A percentile compares a stretch with the other conserved stretches of the same genome.
phyloP scores from a whole-genome alignment of 2,888 invertebrate genomes.

The Hipparchia semele region DNA sequence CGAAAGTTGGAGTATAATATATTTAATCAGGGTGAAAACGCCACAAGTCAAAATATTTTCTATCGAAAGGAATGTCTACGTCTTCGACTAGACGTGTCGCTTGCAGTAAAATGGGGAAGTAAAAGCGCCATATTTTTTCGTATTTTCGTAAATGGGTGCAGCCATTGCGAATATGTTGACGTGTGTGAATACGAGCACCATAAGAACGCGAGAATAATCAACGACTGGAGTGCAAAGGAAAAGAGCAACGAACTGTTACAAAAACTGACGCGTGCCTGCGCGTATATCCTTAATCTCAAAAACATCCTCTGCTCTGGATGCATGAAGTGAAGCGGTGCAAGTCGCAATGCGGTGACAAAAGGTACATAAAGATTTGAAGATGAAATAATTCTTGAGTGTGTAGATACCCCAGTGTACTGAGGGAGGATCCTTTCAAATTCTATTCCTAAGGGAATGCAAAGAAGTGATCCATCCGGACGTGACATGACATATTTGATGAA shows the following conservation, averaged over 20 bases:
- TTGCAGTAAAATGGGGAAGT: neutral
- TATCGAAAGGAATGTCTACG: neutral
- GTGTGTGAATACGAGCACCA: slow-evolving; percentile 22
- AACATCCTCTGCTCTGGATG: slow-evolving; percentile 23
- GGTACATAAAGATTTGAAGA: neutral
- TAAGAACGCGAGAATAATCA: slow-evolving; percentile 30
- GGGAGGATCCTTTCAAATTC: too few relatives aligned
- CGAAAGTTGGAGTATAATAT: too few relatives aligned
- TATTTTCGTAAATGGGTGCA: slow-evolving; percentile 9
- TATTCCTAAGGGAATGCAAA: too few relatives aligned
- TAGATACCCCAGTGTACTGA: too few relatives aligned
- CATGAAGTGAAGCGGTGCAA: slow-evolving; percentile 40
- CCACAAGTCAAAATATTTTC: neutral
- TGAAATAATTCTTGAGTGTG: too few relatives aligned
- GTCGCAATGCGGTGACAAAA: neutral
- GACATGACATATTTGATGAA: too few relatives aligned
- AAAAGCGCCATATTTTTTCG: slow-evolving; percentile 7
- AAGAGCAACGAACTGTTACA: slow-evolving; percentile 46
- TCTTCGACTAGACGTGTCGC: neutral
- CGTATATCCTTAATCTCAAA: slow-evolving; percentile 38
- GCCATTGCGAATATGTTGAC: slow-evolving; percentile 10
- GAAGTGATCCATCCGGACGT: too few relatives aligned
- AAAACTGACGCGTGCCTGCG: slow-evolving; percentile 44
- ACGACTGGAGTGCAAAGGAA: slow-evolving; percentile 26
- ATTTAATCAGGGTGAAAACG: too few relatives aligned